Evolutionary conservation across 1,140 invertebrate species (phyloP), one percentile per base, ranked within the genome.

Genomic region (Paramacrobiotus metropolitanus): DNA sequence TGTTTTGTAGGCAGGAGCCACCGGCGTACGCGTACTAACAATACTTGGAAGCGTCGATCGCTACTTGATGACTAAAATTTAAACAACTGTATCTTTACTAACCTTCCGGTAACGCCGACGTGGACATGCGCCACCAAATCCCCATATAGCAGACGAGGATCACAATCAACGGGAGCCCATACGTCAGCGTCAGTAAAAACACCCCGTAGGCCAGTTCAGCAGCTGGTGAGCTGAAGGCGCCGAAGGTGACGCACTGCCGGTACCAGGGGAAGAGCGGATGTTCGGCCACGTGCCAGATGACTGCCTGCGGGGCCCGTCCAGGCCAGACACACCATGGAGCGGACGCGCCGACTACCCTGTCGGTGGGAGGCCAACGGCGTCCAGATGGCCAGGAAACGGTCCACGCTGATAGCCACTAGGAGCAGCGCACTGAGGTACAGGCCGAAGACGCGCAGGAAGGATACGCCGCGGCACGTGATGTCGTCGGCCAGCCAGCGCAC

Each of bases 381-480:
- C 48, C 48, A 55, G 48, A 55, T 55, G 48, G 48, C 48, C 48
- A 55, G 24, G 48, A 55, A 55, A 4, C 48, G 48, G 28, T 55
- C 48, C 4, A 55, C 24, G 24, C 48, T 55, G 4, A 55, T 55
- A 9, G 48, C 48, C 9, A 55, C 28, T 15, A 55, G 48, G 15
- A 55, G 24, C 15, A 55, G 48, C 15, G 48, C 48, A 20, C 15
- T 20, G 48, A 55, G 48, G 24, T 55, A 55, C 15, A 55, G 48
- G 4, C 48, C 48, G 24, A 55, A 55, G 48, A 55, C 48, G 15
- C 48, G 48, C 4, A 55, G 24, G 24, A 15, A 55, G 48, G 48
- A 55, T 9, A 55, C 9, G 15, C 9, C 4, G 15, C 24, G 15
- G 48, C 48, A 55, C 24, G 48, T 28, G 15, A 15, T 20, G 48